Conservation (phyloP, 2,888 invertebrate species). For the Drosophila borborema region DNA sequence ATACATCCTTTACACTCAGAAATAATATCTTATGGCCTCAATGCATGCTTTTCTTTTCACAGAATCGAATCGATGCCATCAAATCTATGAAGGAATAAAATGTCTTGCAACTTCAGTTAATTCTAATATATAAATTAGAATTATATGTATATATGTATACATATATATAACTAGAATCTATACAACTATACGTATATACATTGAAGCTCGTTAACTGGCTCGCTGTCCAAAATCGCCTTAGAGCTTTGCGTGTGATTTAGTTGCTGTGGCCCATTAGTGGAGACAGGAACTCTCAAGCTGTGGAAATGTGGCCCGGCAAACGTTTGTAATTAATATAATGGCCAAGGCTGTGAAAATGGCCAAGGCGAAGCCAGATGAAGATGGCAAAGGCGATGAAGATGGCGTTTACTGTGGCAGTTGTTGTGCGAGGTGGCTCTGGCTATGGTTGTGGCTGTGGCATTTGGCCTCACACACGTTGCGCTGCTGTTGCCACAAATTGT, state of each 20-base stretch:
- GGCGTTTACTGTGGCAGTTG: constrained; percentile 21
- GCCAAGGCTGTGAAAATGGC: constrained; percentile 61
- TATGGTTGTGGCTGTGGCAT: constrained; percentile 44
- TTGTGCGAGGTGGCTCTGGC: constrained; percentile 5
- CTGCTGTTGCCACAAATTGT: constrained; percentile 68
- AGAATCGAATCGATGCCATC: background rate
- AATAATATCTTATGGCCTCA: background rate
- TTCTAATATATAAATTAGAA: constrained; percentile 1
- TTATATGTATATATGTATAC: background rate
- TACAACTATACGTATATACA: background rate
- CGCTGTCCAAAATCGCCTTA: constrained; percentile 72
- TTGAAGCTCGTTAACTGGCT: constrained; percentile 69
- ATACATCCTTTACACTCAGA: background rate
- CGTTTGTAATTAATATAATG: constrained; percentile 79
- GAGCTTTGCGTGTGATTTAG: constrained; percentile 80
- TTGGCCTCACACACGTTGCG: constrained; percentile 75
- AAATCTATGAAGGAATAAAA: background rate
- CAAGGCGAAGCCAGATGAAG: constrained; percentile 28
- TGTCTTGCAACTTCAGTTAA: background rate
- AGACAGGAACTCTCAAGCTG: constrained; percentile 46
- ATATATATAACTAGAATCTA: background rate
- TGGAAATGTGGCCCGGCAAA: constrained; percentile 43
- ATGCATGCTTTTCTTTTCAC: background rate
- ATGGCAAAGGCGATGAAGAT: constrained; percentile 28
- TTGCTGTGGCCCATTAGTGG: constrained; percentile 76